phyloP scores from a whole-genome alignment of 2,113 vertebrate species.

The Microtus pennsylvanicus region DNA sequence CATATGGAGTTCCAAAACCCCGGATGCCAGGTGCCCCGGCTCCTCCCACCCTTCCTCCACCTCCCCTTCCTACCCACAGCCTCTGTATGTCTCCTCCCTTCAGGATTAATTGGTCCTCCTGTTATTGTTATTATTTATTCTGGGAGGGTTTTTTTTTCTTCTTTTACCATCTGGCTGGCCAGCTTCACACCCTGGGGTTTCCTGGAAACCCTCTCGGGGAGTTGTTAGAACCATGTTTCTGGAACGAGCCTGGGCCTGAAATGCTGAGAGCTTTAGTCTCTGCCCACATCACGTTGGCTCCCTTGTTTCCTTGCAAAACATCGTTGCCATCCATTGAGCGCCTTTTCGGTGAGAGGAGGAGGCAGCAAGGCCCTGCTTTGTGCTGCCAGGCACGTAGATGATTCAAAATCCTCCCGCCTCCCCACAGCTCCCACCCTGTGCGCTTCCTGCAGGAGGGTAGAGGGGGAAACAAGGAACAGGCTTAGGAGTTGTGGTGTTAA shows the following conservation, averaged over 20 bases:
- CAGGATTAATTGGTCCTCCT: slow-evolving; percentile 47
- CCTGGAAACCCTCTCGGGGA: slow-evolving; percentile 63
- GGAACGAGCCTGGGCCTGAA: slow-evolving; percentile 41
- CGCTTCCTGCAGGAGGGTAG: neutral
- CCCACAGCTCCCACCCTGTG: neutral
- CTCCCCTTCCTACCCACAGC: neutral
- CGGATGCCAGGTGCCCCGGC: neutral
- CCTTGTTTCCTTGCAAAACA: slow-evolving; percentile 73
- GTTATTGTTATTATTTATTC: slow-evolving; percentile 60
- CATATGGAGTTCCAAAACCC: neutral
- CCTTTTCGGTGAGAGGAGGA: slow-evolving; percentile 13
- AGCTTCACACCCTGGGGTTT: slow-evolving; percentile 57
- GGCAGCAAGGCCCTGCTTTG: slow-evolving; percentile 48
- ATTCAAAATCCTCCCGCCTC: neutral
- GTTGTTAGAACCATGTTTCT: slow-evolving; percentile 15
- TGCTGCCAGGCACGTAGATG: neutral
- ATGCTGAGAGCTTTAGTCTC: slow-evolving; percentile 27
- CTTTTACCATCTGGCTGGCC: slow-evolving; percentile 59
- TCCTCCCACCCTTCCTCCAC: neutral
- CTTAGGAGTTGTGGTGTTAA: neutral
- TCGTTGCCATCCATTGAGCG: neutral
- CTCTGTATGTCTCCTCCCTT: neutral
- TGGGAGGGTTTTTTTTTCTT: neutral
- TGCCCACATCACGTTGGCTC: slow-evolving; percentile 1
- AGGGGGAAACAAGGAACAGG: neutral